phyloP scores from a whole-genome alignment of 2,888 invertebrate species.

The Dioctria linearis region DNA sequence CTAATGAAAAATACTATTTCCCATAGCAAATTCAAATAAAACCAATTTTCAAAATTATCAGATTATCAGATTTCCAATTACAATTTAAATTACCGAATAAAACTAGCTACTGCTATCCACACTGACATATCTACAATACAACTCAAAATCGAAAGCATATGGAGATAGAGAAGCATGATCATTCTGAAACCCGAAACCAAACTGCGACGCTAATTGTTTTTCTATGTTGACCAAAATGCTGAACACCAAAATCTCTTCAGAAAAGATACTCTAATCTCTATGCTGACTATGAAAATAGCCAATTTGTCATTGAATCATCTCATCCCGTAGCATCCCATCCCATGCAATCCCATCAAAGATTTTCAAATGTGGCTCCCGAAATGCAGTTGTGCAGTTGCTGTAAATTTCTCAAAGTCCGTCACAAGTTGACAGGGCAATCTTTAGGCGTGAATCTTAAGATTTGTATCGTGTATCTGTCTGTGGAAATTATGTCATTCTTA shows the following conservation, averaged over 20 bases:
- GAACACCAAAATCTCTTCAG: too few species aligned
- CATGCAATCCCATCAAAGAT: neutral
- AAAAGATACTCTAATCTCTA: neutral
- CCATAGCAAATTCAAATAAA: too few species aligned
- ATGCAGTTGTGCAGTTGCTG: slow-evolving; percentile 59
- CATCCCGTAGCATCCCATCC: too few species aligned
- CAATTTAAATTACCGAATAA: too few species aligned
- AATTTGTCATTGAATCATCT: slow-evolving; percentile 12
- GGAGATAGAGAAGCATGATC: too few species aligned
- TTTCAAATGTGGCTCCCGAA: slow-evolving; percentile 13
- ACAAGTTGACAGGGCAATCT: slow-evolving; percentile 58
- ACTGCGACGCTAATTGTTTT: slow-evolving; percentile 7
- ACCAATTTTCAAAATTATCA: too few species aligned
- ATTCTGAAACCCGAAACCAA: too few species aligned
- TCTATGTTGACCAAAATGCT: neutral
- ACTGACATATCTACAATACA: too few species aligned
- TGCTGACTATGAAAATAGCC: neutral
- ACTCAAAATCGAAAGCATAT: too few species aligned
- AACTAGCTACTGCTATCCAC: too few species aligned
- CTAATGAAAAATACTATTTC: too few species aligned
- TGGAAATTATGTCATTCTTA: slow-evolving; percentile 17
- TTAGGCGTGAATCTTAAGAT: slow-evolving; percentile 21
- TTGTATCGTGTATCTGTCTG: slow-evolving; percentile 23
- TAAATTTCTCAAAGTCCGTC: slow-evolving; percentile 61
- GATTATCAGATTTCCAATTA: too few species aligned